Evolutionary conservation across 1,140 invertebrate genomes (phyloP).

Genomic region (Drosophila grimshawi): DNA sequence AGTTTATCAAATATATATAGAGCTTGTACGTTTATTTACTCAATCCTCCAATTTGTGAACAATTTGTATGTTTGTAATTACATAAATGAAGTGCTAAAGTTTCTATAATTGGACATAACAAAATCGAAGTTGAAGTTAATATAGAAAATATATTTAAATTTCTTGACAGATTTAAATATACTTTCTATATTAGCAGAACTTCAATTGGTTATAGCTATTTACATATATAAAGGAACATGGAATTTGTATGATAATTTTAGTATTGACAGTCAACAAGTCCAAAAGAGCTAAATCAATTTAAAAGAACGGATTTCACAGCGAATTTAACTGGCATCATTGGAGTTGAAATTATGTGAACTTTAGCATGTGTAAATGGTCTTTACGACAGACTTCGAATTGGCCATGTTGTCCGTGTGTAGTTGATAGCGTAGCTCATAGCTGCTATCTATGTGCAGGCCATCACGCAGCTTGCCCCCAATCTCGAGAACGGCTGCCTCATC

Average conservation of each 20-base stretch:
- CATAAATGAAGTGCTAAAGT: too few species aligned
- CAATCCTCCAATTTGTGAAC: too few species aligned
- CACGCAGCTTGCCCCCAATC: constrained; percentile 93
- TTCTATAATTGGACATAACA: too few species aligned
- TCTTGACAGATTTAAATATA: background rate
- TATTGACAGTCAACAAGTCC: constrained; percentile 8
- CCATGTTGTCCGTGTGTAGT: constrained; percentile 93
- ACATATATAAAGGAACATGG: constrained; percentile 23
- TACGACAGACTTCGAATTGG: constrained; percentile 85
- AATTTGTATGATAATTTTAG: constrained; percentile 33
- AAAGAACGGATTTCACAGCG: constrained; percentile 16
- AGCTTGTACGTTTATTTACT: too few species aligned
- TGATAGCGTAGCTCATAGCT: constrained; percentile 89
- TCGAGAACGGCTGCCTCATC: constrained; percentile 90
- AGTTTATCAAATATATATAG: too few species aligned
- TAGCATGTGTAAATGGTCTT: constrained; percentile 61
- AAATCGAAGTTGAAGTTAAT: too few species aligned
- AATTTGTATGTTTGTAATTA: too few species aligned
- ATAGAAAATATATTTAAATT: too few species aligned
- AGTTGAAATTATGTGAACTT: background rate
- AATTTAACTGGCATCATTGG: constrained; percentile 13
- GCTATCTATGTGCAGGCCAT: constrained; percentile 87
- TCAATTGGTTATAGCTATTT: background rate
- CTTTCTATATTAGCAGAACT: background rate
- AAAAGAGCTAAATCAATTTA: too few species aligned